These are phyloP conservation scores for Oncopeltus fasciatus DNA, from an alignment of 1,140 invertebrate species.

Conservation along the genomic window DNA sequence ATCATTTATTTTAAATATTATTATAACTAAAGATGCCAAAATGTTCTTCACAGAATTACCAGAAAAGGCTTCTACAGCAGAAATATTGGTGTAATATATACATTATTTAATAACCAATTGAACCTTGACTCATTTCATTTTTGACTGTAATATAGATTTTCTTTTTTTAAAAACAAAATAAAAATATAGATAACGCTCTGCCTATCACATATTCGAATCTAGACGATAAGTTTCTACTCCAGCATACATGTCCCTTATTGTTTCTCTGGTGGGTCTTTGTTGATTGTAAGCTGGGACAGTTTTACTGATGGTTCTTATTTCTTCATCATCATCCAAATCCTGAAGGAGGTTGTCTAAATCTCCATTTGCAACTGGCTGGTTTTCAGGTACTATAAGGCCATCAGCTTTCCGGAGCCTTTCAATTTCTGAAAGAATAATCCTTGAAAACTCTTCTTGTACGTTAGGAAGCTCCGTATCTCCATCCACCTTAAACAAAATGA, in stretches of 20 bases:
- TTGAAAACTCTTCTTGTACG: slow-evolving; percentile 59
- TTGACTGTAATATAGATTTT: no score
- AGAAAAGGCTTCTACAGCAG: no score
- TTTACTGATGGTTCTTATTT: slow-evolving; percentile 19
- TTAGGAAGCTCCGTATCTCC: slow-evolving; percentile 59
- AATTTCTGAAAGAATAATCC: slow-evolving; percentile 49
- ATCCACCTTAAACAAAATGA: slow-evolving; percentile 44
- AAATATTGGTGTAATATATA: no score
- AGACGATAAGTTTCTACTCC: slow-evolving; percentile 27
- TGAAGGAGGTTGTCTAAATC: slow-evolving; percentile 22
- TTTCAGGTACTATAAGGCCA: slow-evolving; percentile 21
- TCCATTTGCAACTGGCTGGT: slow-evolving; percentile 15
- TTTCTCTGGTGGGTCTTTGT: slow-evolving; percentile 24
- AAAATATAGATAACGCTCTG: no score
- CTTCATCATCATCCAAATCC: slow-evolving; percentile 20
- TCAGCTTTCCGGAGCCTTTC: slow-evolving; percentile 35
- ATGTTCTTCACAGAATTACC: no score
- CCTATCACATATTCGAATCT: slow-evolving; percentile 23
- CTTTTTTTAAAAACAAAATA: no score
- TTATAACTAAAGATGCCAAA: no score
- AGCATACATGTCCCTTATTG: slow-evolving; percentile 29
- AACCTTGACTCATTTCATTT: no score
- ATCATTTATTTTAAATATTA: no score
- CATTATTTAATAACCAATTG: no score
- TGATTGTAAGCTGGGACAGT: slow-evolving; percentile 16